Evolutionary conservation across 2,113 vertebrate genomes (phyloP), one percentile per base, ranked within the genome.

Genomic region (Tauraco erythrolophus): DNA sequence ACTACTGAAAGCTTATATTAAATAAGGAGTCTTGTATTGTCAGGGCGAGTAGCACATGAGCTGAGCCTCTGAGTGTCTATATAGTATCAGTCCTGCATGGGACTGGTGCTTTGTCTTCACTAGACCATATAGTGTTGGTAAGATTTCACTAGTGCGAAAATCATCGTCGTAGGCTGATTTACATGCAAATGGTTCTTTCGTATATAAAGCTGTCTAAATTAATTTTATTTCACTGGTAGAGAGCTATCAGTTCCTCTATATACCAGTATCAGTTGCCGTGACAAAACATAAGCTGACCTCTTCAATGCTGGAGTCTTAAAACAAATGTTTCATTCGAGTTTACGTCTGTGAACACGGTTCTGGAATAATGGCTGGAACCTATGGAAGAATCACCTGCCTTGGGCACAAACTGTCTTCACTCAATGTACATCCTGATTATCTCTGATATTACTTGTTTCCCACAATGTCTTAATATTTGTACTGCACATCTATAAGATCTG

Each of bases 201-300:
- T 69, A 5, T 39, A 22, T 76, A 69, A 87, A 77, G 37, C 64
- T 74, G 24, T 50, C 35, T 80, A 31, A 62, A 14, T 62, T 35
- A 6, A 3, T 69, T 88, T 66, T 66, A 28, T 93, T 69, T 64
- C 33, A 23, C n/a, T 85, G 43, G 37, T 78, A 45, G 14, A 57
- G 28, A 70, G n/a, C 37, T 84, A 8, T 45, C 12, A 3, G 14
- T 78, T 84, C 50, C 10, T 82, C 50, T 74, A 3, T 1, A 28
- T 24, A 0, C 23, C 19, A 31, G 0, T 66, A 43, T 5, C 48
- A 46, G 51, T 60, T 78, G 51, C 35, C 30, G 30, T 1, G 8
- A n/a, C 43, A 71, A 78, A 83, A 70, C 33, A 39, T 45, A 45
- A 61, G 28, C 64, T 77, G 50, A 74, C 27, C 24, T 77, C n/a